Evolutionary conservation across 2,797 vertebrate genomes (phyloP), one percentile per base, ranked within the genome.

Genomic region (Lateolabrax maculatus): DNA sequence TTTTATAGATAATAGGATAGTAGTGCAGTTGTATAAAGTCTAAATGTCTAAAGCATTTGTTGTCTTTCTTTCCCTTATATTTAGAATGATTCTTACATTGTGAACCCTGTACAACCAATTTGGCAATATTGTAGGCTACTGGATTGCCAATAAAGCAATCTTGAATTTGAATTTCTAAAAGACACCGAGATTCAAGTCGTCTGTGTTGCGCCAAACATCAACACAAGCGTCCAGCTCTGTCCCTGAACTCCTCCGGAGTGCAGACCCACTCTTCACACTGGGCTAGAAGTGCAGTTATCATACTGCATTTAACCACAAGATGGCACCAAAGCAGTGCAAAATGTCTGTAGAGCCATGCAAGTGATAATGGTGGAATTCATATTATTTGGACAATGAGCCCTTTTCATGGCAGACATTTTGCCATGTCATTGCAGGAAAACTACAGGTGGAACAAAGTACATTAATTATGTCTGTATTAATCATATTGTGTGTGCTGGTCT

Each of bases 341-440:
- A 31, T 31, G 2, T 15, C 12, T 8, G 2, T 11, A 31, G 6
- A 60, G 31, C 9, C n/a, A 21, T 34, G 43, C 15, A 52, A 62
- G 57, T 25, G 10, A 53, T 23, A n/a, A 58, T 51, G 51, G 29
- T 56, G 36, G 52, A 12, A 76, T 61, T 68, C 44, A 48, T 48
- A 18, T 65, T 2, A 49, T 46, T 56, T 74, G 49, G 31, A 84
- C 52, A 79, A 78, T 27, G 21, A 34, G 6, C 12, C 23, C 13
- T 68, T 58, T 58, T 75, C 31, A 71, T 56, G 57, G 71, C 55
- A 25, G 69, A 77, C 85, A 77, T 79, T 69, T 79, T 81, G 63
- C 27, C 37, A 43, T 36, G 46, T 23, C n/a, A 44, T 16, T 43
- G 65, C 6, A 57, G 18, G 39, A 64, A 63, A 67, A 52, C 11